Conservation (phyloP, 2,888 invertebrate genomes). For the Geophilus truncorum region DNA sequence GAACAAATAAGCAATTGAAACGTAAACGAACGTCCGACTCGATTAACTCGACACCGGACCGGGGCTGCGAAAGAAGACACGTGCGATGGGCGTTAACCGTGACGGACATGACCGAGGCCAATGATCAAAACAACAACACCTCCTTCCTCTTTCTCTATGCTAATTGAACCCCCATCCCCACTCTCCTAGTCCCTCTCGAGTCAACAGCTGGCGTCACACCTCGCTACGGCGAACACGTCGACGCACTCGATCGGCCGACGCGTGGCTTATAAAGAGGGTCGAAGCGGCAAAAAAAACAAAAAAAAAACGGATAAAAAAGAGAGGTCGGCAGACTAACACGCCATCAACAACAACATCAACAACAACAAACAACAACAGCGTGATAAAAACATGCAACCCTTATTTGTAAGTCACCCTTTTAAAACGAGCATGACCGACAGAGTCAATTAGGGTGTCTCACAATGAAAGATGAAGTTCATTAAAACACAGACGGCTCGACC, state of each 20-base stretch:
- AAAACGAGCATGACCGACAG: background rate
- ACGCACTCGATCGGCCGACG: background rate
- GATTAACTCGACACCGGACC: background rate
- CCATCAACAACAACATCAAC: constrained; percentile 1
- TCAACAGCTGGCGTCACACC: background rate
- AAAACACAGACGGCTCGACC: background rate
- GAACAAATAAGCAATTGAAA: too few relatives aligned
- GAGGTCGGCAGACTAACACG: background rate
- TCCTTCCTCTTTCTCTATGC: background rate
- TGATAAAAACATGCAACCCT: background rate
- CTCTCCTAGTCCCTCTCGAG: background rate
- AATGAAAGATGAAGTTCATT: constrained; percentile 20
- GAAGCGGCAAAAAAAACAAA: background rate
- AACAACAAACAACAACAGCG: constrained; percentile 1
- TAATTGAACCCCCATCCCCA: background rate
- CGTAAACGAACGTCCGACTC: too few relatives aligned
- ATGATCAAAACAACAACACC: background rate
- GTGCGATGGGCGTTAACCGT: background rate
- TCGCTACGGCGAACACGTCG: background rate
- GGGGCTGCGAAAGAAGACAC: background rate
- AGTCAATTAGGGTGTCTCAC: constrained; percentile 12
- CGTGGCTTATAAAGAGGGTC: background rate
- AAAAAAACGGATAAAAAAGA: too few relatives aligned
- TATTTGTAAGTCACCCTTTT: constrained; percentile 5
- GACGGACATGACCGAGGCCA: background rate